phyloP scores from a whole-genome alignment of 1,140 invertebrate genomes.

The Whitmania pigra region DNA sequence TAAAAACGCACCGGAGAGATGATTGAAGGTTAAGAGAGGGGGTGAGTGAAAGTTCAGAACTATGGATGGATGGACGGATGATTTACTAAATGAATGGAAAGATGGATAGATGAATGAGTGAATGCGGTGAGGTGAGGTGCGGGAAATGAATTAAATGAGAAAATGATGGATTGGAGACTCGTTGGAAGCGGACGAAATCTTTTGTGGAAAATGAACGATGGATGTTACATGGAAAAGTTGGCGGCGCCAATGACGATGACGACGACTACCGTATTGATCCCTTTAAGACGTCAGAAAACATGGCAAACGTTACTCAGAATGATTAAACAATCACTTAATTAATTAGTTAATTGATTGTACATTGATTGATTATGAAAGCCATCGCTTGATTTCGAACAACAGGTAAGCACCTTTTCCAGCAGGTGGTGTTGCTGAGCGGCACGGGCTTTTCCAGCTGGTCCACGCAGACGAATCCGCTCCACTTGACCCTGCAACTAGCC shows the following conservation, averaged over 20 bases:
- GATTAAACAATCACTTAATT: no score
- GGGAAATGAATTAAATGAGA: not conserved
- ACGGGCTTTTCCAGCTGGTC: slow-evolving; percentile 89
- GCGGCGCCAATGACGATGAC: no score
- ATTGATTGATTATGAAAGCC: no score
- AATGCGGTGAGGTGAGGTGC: not conserved
- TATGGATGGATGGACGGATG: not conserved
- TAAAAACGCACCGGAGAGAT: no score
- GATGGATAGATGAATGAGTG: not conserved
- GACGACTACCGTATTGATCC: no score
- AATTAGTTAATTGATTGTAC: no score
- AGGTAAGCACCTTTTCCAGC: slow-evolving; percentile 71
- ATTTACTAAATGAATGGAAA: not conserved
- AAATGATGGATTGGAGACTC: not conserved
- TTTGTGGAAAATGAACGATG: no score
- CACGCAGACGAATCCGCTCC: slow-evolving; percentile 68
- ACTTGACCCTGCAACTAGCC: slow-evolving; percentile 71
- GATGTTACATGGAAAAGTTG: no score
- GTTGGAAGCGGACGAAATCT: not conserved
- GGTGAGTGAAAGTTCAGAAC: not conserved
- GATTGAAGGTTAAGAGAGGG: no score
- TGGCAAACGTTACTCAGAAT: no score
- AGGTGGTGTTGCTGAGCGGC: slow-evolving; percentile 84
- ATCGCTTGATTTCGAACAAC: slow-evolving; percentile 37
- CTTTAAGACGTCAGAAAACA: no score